Base-by-base conservation (phyloP, 2,797 vertebrate species). In the Dallia pectoralis region DNA sequence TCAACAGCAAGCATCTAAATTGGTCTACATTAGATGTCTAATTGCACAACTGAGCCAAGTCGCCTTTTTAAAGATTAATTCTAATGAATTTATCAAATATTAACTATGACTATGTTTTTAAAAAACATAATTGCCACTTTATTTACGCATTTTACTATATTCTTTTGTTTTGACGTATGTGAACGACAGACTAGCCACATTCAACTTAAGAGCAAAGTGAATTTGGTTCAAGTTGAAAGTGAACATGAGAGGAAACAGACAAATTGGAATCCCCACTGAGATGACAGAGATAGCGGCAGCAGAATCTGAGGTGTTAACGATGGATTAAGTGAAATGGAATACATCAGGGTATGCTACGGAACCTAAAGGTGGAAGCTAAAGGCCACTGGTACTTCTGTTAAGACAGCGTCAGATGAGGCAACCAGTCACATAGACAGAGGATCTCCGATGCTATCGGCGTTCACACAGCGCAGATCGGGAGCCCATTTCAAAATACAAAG, bases 281-380 rank as follows among this genome's bases (percentile, higher is more conserved):
- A 22, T n/a, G 53, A 56, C 53, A 56, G 47, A 44, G 64, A 76
- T 61, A 72, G 61, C 71, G 78, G 77, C n/a, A 65, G 73, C 78
- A 73, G 74, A 81, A 82, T 76, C 67, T 74, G 64, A 81, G 73
- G 73, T 78, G 68, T 72, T 73, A 71, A 75, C 70, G 77, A 76
- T 72, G 72, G 74, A 79, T 77, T 82, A 84, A 74, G 71, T 51
- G 69, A 76, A 74, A 65, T 75, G 72, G 67, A 71, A 63, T 76
- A 80, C 32, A 72, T 79, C 33, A 79, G 77, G 70, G 44, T 12
- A 25, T 56, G 53, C 9, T 22, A 56, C 53, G 11, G 53, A n/a
- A 22, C n/a, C 53, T 56, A 56, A 56, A 56, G n/a, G 53, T n/a
- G n/a, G n/a, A n/a, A 22, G 53, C 53, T 56, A 56, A 56, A 56